Percentiles rank a stretch among this genome's conserved stretches.
Evolutionary conservation across 2,113 vertebrate genomes (phyloP).

Genomic region (Symphodus melops): DNA sequence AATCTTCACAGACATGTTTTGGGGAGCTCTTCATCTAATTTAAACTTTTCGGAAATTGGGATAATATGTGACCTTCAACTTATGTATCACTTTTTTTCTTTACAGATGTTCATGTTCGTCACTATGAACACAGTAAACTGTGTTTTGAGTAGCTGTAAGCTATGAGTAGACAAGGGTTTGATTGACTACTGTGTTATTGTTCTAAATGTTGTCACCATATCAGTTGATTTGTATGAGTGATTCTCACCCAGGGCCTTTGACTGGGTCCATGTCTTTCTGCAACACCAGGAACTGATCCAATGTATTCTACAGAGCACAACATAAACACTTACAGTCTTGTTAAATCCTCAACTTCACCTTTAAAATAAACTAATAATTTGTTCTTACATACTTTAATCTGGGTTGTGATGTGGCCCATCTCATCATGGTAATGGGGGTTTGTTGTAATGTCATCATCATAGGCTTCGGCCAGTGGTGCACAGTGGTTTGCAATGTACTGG

Average conservation of each 20-base stretch:
- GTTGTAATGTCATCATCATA: conserved; percentile 55
- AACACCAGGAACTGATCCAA: conserved; percentile 70
- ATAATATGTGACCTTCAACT: no score
- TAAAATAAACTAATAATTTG: background rate
- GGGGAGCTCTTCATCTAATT: no score
- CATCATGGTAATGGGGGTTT: conserved; percentile 44
- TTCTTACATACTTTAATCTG: conserved; percentile 73
- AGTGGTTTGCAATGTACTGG: conserved; percentile 62
- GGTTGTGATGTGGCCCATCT: conserved; percentile 58
- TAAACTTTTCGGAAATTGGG: no score
- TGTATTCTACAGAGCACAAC: conserved; percentile 61
- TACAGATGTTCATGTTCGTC: no score
- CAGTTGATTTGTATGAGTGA: background rate
- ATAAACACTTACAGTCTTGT: background rate
- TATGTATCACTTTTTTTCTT: no score
- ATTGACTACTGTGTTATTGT: no score
- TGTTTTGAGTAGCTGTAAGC: no score
- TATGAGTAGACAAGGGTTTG: no score
- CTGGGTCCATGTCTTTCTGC: conserved; percentile 40
- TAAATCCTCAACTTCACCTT: background rate
- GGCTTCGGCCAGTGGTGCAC: conserved; percentile 65
- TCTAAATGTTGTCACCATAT: no score
- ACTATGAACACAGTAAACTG: no score
- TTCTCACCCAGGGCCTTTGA: conserved; percentile 16
- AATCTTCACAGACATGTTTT: no score